Base-by-base conservation (phyloP, 2,113 vertebrate species). In the Xyliphius kryptos region DNA sequence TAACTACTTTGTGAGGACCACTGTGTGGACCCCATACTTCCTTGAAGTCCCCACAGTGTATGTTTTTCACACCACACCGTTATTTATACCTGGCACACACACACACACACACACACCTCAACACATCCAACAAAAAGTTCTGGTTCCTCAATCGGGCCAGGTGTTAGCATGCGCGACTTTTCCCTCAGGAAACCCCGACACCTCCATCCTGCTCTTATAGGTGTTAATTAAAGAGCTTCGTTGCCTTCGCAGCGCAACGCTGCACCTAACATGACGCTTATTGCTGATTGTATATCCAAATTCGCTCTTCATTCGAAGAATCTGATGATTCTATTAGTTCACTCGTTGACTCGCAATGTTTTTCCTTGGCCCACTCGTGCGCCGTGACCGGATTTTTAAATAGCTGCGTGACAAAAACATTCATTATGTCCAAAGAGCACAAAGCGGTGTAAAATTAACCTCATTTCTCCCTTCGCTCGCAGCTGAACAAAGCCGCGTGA, bases 171-270 rank as follows among this genome's bases (percentile, higher is more conserved):
- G n/a, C n/a, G n/a, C n/a, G n/a, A n/a, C n/a, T n/a, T n/a, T n/a
- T n/a, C n/a, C n/a, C n/a, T n/a, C n/a, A n/a, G n/a, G n/a, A n/a
- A n/a, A n/a, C n/a, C n/a, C n/a, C n/a, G n/a, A n/a, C n/a, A n/a
- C n/a, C n/a, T n/a, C n/a, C n/a, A n/a, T n/a, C n/a, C n/a, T n/a
- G n/a, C n/a, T n/a, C n/a, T n/a, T n/a, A 41, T 78, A 84, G 79
- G 83, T 81, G 80, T 79, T 83, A 85, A 88, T 86, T 85, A 86
- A 77, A 68, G 72, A 63, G 14, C 38, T 62, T 14, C 40, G 9
- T 43, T 10, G 10, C 13, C 6, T 55, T 7, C 50, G 15, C 52
- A 15, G 26, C 38, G 50, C 41, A 3, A 9, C 36, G 32, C 59
- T 37, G 36, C 15, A 47, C 48, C 32, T 26, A 12, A 5, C 43